Conservation (phyloP, 2,797 vertebrate species). For the Pelobates cultripes region DNA sequence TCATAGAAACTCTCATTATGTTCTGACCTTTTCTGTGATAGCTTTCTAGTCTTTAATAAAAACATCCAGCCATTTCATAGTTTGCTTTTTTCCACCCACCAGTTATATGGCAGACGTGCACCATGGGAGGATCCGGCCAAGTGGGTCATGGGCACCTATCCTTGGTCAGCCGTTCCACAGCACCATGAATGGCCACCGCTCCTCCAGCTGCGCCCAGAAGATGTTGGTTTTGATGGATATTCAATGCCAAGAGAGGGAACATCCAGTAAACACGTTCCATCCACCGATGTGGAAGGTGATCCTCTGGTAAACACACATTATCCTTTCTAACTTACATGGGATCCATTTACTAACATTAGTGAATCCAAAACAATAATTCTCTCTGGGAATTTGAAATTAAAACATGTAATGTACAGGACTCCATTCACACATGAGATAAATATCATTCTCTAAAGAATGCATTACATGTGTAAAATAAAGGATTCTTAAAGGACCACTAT, state of each 20-base stretch:
- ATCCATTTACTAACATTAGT: too few species aligned
- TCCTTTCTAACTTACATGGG: too few species aligned
- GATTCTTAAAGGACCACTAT: too few species aligned
- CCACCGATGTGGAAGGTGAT: constrained; percentile 89
- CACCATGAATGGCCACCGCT: constrained; percentile 93
- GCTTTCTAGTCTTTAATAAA: too few species aligned
- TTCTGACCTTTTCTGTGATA: too few species aligned
- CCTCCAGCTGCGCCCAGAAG: constrained; percentile 92
- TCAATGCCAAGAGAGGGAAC: constrained; percentile 84
- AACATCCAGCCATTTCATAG: not conserved
- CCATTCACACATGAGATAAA: too few species aligned
- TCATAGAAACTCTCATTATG: too few species aligned
- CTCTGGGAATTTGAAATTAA: too few species aligned
- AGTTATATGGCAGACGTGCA: constrained; percentile 91
- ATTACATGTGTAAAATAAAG: too few species aligned
- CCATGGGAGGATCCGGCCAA: constrained; percentile 95
- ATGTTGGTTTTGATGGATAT: constrained; percentile 96
- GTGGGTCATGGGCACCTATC: constrained; percentile 96
- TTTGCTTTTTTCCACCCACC: constrained; percentile 11
- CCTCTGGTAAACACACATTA: constrained; percentile 83
- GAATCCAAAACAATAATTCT: too few species aligned
- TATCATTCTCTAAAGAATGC: too few species aligned
- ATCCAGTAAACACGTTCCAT: constrained; percentile 83
- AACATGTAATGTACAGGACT: too few species aligned
- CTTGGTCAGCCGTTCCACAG: constrained; percentile 84